Percentiles rank a stretch among this genome's conserved stretches.
Conservation (phyloP, 2,113 vertebrate genomes). For the Hystrix brachyura region DNA sequence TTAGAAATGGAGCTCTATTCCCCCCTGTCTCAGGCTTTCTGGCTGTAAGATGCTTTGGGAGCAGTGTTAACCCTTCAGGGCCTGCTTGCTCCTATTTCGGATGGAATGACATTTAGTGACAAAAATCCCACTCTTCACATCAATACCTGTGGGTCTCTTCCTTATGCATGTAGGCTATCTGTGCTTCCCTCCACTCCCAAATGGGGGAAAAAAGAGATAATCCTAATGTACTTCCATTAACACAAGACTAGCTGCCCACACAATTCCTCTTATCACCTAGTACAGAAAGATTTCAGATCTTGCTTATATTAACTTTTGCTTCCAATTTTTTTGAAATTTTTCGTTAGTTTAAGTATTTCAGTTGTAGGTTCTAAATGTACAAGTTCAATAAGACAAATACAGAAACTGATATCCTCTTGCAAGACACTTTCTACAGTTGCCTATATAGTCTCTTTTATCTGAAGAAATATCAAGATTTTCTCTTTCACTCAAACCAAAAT, state of each 20-base stretch:
- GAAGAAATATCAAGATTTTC: not conserved
- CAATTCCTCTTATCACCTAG: not conserved
- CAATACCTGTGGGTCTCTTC: slow-evolving; percentile 51
- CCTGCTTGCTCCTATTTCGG: slow-evolving; percentile 41
- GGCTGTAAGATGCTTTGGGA: slow-evolving; percentile 71
- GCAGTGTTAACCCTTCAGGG: slow-evolving; percentile 67
- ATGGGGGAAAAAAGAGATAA: not conserved
- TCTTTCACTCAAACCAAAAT: slow-evolving; percentile 20
- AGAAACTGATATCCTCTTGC: not conserved
- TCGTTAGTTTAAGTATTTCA: not conserved
- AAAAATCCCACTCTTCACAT: slow-evolving; percentile 46
- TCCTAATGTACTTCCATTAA: not conserved
- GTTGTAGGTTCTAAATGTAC: not conserved
- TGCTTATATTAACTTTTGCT: not conserved
- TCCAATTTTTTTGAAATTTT: not conserved
- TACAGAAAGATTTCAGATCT: not conserved
- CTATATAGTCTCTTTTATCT: slow-evolving; percentile 59
- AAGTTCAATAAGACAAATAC: slow-evolving; percentile 23
- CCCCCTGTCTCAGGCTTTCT: slow-evolving; percentile 49
- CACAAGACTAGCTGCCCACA: not conserved
- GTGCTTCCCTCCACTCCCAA: not conserved
- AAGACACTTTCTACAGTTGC: not conserved
- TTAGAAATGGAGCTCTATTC: slow-evolving; percentile 82
- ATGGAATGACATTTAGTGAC: slow-evolving; percentile 48
- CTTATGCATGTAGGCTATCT: not conserved